Evolutionary conservation across 2,797 vertebrate genomes (phyloP).

Genomic region (Morelia viridis): DNA sequence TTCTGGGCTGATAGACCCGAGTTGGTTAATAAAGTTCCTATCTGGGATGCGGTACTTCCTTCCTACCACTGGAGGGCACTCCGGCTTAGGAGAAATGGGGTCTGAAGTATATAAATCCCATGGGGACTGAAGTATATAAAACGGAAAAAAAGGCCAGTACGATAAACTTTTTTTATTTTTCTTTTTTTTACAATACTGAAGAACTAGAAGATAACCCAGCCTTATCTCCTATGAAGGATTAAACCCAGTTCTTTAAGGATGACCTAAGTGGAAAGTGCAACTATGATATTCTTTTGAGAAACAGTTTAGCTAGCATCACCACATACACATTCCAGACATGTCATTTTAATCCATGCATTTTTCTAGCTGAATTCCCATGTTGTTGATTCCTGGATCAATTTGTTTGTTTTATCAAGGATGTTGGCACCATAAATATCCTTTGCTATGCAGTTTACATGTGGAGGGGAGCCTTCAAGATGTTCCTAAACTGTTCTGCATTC

Average conservation of each 20-base stretch:
- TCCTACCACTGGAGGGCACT: not conserved
- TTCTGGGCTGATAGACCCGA: not conserved
- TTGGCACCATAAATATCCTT: not conserved
- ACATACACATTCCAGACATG: not conserved
- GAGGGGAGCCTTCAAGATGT: not conserved
- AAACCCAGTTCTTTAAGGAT: not conserved
- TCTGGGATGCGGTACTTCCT: not conserved
- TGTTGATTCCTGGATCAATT: not conserved
- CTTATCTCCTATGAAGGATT: not conserved
- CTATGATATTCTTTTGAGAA: not conserved
- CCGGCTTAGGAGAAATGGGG: not conserved
- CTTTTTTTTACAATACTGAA: not conserved
- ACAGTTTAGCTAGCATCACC: not conserved
- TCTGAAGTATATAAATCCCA: not conserved
- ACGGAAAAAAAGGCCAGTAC: not conserved
- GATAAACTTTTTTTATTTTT: not conserved
- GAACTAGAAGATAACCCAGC: not conserved
- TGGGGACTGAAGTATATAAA: not conserved
- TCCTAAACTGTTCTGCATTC: not conserved
- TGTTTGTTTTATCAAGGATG: not conserved
- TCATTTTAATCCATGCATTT: not conserved
- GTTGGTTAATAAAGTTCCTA: not conserved
- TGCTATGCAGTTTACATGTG: not conserved
- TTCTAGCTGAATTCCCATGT: not conserved
- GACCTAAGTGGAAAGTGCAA: not conserved